A percentile compares a stretch with the other conserved stretches of the same genome.
Conservation (phyloP, 2,888 invertebrate genomes). For the Chouioia cunea region DNA sequence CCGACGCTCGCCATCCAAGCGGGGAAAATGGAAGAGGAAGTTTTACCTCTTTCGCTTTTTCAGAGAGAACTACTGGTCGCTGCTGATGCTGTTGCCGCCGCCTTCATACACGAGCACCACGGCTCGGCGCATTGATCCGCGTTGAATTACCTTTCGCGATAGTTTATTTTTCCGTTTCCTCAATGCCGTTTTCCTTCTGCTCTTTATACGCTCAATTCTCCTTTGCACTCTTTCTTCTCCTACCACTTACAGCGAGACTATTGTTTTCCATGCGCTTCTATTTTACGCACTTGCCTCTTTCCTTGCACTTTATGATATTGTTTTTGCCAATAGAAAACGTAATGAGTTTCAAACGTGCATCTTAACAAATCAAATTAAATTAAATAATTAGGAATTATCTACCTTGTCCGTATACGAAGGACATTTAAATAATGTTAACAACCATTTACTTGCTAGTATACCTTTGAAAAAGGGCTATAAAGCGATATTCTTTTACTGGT, state of each 20-base stretch:
- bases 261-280: not conserved
- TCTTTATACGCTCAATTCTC: not conserved
- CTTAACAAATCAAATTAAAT: no score
- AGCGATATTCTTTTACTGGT: no score
- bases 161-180: constrained; percentile 33
- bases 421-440: no score
- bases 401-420: no score
- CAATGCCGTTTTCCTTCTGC: not conserved
- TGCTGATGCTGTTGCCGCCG: constrained; percentile 17
- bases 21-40: no score
- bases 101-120: constrained; percentile 3
- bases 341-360: no score
- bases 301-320: not conserved
- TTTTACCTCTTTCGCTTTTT: no score
- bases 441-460: no score
- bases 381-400: no score
- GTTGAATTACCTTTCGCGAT: constrained; percentile 30
- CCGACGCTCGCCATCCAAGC: not conserved
- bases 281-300: not conserved
- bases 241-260: not conserved
- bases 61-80: not conserved
- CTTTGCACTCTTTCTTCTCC: not conserved
- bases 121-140: constrained; percentile 28
- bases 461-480: no score
- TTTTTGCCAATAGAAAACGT: no score